Percentiles rank a stretch among this genome's conserved stretches.
These are phyloP conservation scores for Zootoca vivipara DNA, from an alignment of 2,113 vertebrate species.

Conservation along the genomic window DNA sequence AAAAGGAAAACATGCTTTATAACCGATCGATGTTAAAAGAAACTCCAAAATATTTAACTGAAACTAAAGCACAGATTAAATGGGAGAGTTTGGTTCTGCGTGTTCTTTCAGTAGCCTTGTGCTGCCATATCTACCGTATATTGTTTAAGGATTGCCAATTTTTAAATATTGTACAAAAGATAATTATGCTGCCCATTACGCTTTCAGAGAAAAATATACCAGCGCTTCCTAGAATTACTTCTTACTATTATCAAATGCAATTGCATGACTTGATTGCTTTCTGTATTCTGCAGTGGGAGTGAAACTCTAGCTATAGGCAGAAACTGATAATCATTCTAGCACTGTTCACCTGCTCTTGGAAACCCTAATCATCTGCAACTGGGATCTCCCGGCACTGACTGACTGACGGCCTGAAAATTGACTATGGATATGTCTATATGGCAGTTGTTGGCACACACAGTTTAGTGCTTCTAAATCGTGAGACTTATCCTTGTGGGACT, in stretches of 20 bases:
- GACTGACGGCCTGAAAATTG: neutral
- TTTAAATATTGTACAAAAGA: neutral
- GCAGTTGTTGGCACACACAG: neutral
- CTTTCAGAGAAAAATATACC: neutral
- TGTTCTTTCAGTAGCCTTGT: neutral
- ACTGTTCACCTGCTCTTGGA: slow-evolving; percentile 1
- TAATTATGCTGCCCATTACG: slow-evolving; percentile 1
- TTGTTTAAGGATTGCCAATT: slow-evolving; percentile 24
- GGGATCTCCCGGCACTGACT: neutral
- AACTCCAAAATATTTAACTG: neutral
- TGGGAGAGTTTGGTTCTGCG: slow-evolving; percentile 2
- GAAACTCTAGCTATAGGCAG: neutral
- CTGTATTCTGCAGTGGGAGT: neutral
- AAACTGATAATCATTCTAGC: neutral
- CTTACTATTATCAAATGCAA: neutral
- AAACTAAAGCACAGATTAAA: neutral
- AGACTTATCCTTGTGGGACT: neutral
- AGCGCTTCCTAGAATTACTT: slow-evolving; percentile 7
- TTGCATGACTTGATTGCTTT: neutral
- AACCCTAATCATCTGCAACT: neutral
- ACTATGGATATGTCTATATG: neutral
- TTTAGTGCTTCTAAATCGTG: neutral
- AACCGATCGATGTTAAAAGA: neutral
- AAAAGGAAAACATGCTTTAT: neutral
- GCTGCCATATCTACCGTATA: neutral